These are phyloP conservation scores for Drosophila seguyi DNA, from an alignment of 1,140 invertebrate species.

Conservation along the genomic window DNA sequence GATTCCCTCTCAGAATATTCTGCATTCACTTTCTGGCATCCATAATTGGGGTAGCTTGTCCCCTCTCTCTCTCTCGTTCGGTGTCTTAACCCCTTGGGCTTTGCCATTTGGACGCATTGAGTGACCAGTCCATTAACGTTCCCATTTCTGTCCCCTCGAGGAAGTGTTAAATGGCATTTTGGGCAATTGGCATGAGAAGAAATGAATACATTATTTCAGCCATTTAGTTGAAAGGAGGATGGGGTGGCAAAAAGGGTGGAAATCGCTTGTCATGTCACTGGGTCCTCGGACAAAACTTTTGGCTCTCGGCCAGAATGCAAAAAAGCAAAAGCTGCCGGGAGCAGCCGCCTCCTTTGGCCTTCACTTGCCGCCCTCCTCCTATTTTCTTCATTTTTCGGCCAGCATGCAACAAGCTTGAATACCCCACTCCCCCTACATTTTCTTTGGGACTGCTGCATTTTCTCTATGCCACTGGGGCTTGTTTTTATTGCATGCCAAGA, in stretches of 20 bases:
- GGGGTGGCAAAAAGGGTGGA: constrained; percentile 15
- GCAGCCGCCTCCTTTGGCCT: background rate
- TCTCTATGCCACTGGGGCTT: constrained; percentile 48
- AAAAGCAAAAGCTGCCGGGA: constrained; percentile 28
- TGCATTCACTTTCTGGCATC: constrained; percentile 24
- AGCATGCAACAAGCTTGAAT: constrained; percentile 9
- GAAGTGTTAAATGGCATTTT: constrained; percentile 47
- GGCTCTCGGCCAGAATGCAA: constrained; percentile 64
- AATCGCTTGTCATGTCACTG: constrained; percentile 50
- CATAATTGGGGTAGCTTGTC: constrained; percentile 25
- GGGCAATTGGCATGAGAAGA: constrained; percentile 46
- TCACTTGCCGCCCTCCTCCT: background rate
- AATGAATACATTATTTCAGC: constrained; percentile 54
- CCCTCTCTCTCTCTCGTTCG: background rate
- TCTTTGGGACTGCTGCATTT: constrained; percentile 36
- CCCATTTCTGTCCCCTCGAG: constrained; percentile 44
- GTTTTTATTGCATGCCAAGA: constrained; percentile 74
- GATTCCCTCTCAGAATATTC: constrained; percentile 10
- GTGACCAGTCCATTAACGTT: constrained; percentile 56
- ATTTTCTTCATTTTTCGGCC: constrained; percentile 14
- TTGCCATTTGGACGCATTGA: constrained; percentile 28
- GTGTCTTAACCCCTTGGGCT: constrained; percentile 7
- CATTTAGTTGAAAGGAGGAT: constrained; percentile 27
- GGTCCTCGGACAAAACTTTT: constrained; percentile 56
- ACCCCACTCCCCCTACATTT: background rate